Percentiles rank a stretch among this genome's conserved stretches.
Conservation (phyloP, 2,113 vertebrate species). For the Grus americana region DNA sequence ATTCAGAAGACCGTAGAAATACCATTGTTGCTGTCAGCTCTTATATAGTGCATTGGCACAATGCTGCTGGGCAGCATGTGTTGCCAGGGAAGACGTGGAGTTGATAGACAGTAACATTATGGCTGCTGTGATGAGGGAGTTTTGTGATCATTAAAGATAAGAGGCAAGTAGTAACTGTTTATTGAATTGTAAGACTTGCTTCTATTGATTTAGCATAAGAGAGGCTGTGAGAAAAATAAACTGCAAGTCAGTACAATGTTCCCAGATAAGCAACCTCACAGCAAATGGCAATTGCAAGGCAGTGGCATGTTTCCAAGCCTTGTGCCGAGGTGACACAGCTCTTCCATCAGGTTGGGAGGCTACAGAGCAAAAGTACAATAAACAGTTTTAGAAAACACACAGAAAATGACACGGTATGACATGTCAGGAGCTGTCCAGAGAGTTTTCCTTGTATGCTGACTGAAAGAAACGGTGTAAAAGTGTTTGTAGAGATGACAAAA, state of each 20-base stretch:
- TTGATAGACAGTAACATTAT: background rate
- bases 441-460: background rate
- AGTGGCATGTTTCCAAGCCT: conserved; percentile 2
- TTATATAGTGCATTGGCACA: background rate
- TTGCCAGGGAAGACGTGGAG: background rate
- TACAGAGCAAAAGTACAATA: background rate
- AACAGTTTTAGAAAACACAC: background rate
- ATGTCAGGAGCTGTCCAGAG: conserved; percentile 36
- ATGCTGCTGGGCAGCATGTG: background rate
- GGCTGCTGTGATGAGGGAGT: background rate
- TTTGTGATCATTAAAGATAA: background rate
- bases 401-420: background rate
- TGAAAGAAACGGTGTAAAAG: background rate
- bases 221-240: conserved; percentile 38
- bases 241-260: background rate
- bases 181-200: background rate
- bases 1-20: background rate
- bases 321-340: background rate
- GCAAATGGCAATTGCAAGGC: background rate
- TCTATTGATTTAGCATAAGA: background rate
- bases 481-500: background rate
- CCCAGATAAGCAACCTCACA: conserved; percentile 11
- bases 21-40: background rate
- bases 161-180: background rate
- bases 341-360: background rate